Conservation (phyloP, 2,113 vertebrate genomes). For the Mola mola region DNA sequence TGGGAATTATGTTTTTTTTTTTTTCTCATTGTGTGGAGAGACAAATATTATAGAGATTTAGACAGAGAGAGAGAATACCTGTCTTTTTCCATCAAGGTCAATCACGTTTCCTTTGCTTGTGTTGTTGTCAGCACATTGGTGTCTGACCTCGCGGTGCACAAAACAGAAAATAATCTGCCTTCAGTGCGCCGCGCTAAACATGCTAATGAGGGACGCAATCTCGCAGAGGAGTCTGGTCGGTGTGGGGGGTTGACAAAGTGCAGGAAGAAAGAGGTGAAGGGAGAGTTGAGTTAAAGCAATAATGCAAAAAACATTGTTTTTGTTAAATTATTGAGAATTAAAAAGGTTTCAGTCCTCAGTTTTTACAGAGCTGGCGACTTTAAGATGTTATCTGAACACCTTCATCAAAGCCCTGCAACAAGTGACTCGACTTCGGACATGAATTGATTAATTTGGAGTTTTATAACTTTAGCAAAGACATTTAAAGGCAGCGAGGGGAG, state of each 20-base stretch:
- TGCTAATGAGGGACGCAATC: constrained; percentile 56
- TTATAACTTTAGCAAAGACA: not conserved
- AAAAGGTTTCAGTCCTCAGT: not conserved
- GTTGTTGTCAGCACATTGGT: constrained; percentile 77
- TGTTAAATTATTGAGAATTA: too few species aligned
- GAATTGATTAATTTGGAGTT: too few species aligned
- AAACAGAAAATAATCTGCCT: constrained; percentile 31
- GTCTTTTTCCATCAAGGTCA: constrained; percentile 67
- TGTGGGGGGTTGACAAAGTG: not conserved
- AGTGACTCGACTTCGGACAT: too few species aligned
- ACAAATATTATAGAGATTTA: constrained; percentile 44
- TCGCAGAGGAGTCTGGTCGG: not conserved
- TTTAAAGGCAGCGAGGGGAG: constrained; percentile 11
- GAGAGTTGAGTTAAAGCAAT: not conserved
- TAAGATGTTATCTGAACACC: too few species aligned
- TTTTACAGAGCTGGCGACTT: not conserved
- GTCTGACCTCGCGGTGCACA: constrained; percentile 70
- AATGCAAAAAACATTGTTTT: not conserved
- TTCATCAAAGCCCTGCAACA: too few species aligned
- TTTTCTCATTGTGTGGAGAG: constrained; percentile 43
- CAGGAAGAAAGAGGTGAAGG: not conserved
- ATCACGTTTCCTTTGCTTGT: constrained; percentile 71
- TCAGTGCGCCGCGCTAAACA: constrained; percentile 33
- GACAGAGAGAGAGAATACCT: constrained; percentile 16
- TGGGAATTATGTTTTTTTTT: constrained; percentile 59